phyloP scores from a whole-genome alignment of 2,888 invertebrate genomes.

The Baccha elongata region DNA sequence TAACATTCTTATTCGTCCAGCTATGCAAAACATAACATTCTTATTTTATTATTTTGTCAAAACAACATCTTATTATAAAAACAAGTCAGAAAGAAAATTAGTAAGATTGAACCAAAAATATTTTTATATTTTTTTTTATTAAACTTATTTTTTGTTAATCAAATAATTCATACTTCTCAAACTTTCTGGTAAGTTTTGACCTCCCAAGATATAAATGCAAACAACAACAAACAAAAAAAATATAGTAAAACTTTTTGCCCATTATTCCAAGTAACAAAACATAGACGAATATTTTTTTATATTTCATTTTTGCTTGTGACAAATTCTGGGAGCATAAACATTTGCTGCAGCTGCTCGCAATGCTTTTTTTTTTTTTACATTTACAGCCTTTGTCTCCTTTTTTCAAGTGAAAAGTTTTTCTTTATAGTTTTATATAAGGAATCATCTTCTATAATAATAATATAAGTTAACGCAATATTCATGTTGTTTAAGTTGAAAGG shows the following conservation, averaged over 20 bases:
- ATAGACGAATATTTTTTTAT: conserved; percentile 4
- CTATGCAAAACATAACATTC: too few relatives aligned
- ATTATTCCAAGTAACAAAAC: conserved; percentile 14
- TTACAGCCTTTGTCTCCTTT: conserved; percentile 13
- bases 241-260: conserved; percentile 12
- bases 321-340: conserved; percentile 37
- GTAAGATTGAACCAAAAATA: too few relatives aligned
- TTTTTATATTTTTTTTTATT: neutral
- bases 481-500: conserved; percentile 63
- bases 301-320: neutral
- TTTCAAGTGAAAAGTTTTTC: conserved; percentile 40
- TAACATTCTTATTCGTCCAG: too few relatives aligned
- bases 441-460: conserved; percentile 14
- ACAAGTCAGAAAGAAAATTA: too few relatives aligned
- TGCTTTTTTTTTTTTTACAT: conserved; percentile 55
- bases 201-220: neutral
- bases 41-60: too few relatives aligned
- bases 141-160: neutral
- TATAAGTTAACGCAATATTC: conserved; percentile 65
- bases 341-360: conserved; percentile 65
- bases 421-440: conserved; percentile 10
- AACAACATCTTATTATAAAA: too few relatives aligned
- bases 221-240: conserved; percentile 1
- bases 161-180: neutral
- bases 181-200: conserved; percentile 2